Evolutionary conservation across 1,140 invertebrate species (phyloP).

Genomic region (Drosophila erecta): DNA sequence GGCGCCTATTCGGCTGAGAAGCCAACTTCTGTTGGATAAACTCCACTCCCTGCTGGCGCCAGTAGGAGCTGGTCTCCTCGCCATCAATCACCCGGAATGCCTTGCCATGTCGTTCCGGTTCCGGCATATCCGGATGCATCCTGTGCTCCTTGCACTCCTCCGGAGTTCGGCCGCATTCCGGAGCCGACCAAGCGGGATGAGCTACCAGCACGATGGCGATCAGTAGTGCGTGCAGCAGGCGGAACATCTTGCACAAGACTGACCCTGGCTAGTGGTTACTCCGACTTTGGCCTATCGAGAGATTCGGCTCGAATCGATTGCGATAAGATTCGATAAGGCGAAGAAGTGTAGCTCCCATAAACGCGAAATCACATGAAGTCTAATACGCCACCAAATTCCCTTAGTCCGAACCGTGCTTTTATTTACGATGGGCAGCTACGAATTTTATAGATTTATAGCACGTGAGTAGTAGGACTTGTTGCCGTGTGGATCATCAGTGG

Average conservation of each 20-base stretch:
- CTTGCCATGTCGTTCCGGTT: constrained; percentile 1
- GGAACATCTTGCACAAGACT: constrained; percentile 65
- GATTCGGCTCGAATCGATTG: constrained; percentile 31
- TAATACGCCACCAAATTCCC: constrained; percentile 47
- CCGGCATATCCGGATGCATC: constrained; percentile 68
- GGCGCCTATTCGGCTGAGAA: constrained; percentile 80
- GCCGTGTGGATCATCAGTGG: constrained; percentile 23
- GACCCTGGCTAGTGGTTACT: constrained; percentile 6
- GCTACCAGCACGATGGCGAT: constrained; percentile 38
- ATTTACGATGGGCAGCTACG: constrained; percentile 58
- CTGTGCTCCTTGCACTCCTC: constrained; percentile 62
- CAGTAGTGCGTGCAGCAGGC: constrained; percentile 37
- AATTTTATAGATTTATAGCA: constrained; percentile 71
- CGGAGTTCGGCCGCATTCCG: constrained; percentile 50
- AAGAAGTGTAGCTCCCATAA: constrained; percentile 33
- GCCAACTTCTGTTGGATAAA: constrained; percentile 60
- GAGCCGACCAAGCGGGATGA: constrained; percentile 38
- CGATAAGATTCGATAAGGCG: constrained; percentile 61
- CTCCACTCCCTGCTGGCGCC: constrained; percentile 67
- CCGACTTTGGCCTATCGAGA: constrained; percentile 18
- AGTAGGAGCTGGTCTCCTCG: constrained; percentile 75
- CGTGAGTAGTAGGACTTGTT: constrained; percentile 48
- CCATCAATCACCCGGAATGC: constrained; percentile 27
- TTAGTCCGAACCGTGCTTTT: constrained; percentile 40
- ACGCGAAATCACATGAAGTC: constrained; percentile 55